Conservation (phyloP, 2,888 invertebrate genomes). For the Chrysomela aeneicollis region DNA sequence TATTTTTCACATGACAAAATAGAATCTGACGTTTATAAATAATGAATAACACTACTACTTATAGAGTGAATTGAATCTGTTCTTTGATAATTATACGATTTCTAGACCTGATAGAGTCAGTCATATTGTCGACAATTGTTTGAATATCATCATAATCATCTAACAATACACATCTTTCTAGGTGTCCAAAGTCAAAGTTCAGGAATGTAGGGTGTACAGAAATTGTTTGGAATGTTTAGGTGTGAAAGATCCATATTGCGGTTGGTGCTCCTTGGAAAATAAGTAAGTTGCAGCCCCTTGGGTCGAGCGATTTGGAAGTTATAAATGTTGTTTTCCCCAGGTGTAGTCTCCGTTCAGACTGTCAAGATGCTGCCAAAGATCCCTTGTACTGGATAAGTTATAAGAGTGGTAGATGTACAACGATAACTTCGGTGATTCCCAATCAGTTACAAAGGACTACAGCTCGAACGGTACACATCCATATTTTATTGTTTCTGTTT, state of each 20-base stretch:
- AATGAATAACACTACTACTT: too few species aligned
- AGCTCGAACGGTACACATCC: slow-evolving; percentile 74
- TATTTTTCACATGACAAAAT: too few species aligned
- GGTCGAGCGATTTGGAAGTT: neutral
- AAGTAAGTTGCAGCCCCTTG: slow-evolving; percentile 65
- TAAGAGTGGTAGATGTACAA: slow-evolving; percentile 95
- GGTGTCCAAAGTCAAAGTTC: slow-evolving; percentile 90
- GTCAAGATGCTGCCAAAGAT: slow-evolving; percentile 91
- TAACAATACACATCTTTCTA: slow-evolving; percentile 44
- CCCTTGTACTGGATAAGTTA: slow-evolving; percentile 96
- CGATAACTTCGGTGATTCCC: slow-evolving; percentile 91
- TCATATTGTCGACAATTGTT: too few species aligned
- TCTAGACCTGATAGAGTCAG: too few species aligned
- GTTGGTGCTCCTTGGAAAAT: slow-evolving; percentile 96
- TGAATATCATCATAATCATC: too few species aligned
- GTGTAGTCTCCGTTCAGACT: slow-evolving; percentile 90
- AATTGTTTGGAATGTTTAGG: slow-evolving; percentile 92
- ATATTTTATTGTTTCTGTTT: too few species aligned
- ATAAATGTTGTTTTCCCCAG: slow-evolving; percentile 55
- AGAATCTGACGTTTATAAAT: too few species aligned
- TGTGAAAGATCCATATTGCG: slow-evolving; percentile 96
- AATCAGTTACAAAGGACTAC: slow-evolving; percentile 92
- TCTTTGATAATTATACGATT: too few species aligned
- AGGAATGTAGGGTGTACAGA: slow-evolving; percentile 90
- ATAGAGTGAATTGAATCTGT: too few species aligned